phyloP scores from a whole-genome alignment of 2,797 vertebrate species.

The Thalassophryne amazonica region DNA sequence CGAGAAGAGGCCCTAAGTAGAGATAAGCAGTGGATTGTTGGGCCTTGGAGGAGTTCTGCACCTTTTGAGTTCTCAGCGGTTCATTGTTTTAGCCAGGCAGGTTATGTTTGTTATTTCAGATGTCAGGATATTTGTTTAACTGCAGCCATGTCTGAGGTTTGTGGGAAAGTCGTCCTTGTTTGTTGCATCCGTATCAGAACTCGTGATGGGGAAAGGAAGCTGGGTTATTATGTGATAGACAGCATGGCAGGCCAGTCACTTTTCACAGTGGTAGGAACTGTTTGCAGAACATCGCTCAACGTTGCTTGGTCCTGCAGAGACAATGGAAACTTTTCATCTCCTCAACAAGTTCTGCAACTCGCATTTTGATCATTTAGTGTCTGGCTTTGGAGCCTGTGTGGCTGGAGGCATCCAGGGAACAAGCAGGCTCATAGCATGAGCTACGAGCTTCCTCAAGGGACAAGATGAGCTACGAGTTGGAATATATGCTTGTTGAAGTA shows the following conservation, averaged over 20 bases:
- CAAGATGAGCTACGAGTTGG: slow-evolving; percentile 80
- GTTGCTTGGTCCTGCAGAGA: slow-evolving; percentile 42
- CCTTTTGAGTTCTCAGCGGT: no score
- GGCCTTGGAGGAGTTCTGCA: no score
- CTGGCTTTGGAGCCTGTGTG: slow-evolving; percentile 29
- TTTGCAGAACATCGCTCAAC: slow-evolving; percentile 15
- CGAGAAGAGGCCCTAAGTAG: no score
- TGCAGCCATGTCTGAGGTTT: slow-evolving; percentile 7
- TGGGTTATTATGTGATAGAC: slow-evolving; percentile 45
- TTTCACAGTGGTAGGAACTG: slow-evolving; percentile 11
- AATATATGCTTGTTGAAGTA: slow-evolving; percentile 84
- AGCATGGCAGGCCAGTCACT: slow-evolving; percentile 45
- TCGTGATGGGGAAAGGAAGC: slow-evolving; percentile 71
- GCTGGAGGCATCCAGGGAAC: slow-evolving; percentile 38
- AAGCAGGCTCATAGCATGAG: slow-evolving; percentile 58
- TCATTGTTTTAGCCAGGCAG: no score
- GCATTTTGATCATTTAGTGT: slow-evolving; percentile 33
- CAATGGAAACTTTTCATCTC: slow-evolving; percentile 63
- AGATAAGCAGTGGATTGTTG: no score
- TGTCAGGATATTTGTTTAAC: slow-evolving; percentile 4
- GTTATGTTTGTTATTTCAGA: not conserved
- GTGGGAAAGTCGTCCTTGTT: slow-evolving; percentile 24
- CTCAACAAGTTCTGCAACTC: slow-evolving; percentile 27
- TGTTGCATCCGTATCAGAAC: slow-evolving; percentile 8
- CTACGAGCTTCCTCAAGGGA: slow-evolving; percentile 27